Percentiles rank a stretch among this genome's conserved stretches.
Conservation (phyloP, 2,888 invertebrate genomes). For the Anagyrus pseudococci region DNA sequence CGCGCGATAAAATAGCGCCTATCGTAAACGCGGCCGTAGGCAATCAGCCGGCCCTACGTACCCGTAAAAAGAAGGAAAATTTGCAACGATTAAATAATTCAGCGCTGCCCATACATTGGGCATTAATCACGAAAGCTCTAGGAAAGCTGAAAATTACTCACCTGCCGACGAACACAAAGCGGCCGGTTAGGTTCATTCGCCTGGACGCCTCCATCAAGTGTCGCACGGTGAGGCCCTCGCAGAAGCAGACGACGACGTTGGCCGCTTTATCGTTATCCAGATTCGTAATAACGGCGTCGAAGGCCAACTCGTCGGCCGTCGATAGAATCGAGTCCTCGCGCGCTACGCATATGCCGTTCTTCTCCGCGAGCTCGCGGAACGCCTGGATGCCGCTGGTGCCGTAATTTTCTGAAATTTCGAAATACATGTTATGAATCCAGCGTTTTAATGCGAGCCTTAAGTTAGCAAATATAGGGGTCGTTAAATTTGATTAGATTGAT, state of each 20-base stretch:
- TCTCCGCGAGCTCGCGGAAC: slow-evolving; percentile 73
- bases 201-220: slow-evolving; percentile 70
- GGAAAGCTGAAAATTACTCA: slow-evolving; percentile 50
- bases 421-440: too few species aligned
- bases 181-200: slow-evolving; percentile 66
- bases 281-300: slow-evolving; percentile 66
- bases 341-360: slow-evolving; percentile 75
- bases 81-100: too few species aligned
- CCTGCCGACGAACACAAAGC: slow-evolving; percentile 74
- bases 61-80: too few species aligned
- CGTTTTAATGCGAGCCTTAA: too few species aligned
- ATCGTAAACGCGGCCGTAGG: too few species aligned
- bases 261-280: slow-evolving; percentile 66
- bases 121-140: too few species aligned
- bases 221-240: slow-evolving; percentile 76
- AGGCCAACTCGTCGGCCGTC: slow-evolving; percentile 67
- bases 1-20: too few species aligned
- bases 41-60: too few species aligned
- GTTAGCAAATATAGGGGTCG: too few species aligned
- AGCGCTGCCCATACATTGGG: too few species aligned
- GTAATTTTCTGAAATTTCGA: slow-evolving; percentile 71
- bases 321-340: slow-evolving; percentile 71
- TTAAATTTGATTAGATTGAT: too few species aligned
- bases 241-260: slow-evolving; percentile 78
- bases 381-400: slow-evolving; percentile 79